Evolutionary conservation across 2,888 invertebrate genomes (phyloP).

Genomic region (Pedicia rivosa): DNA sequence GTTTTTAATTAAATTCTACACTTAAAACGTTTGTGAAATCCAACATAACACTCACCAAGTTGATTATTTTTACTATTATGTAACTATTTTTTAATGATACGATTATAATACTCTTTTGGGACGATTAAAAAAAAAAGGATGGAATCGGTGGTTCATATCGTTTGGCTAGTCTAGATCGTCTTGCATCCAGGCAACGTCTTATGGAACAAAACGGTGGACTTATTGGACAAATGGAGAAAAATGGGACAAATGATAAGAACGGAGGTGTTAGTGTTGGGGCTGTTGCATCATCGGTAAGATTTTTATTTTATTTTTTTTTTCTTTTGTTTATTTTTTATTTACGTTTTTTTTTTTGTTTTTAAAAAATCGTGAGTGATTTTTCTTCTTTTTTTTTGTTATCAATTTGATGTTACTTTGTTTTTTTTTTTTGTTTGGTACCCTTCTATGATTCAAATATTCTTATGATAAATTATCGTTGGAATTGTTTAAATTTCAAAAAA

Average conservation of each 20-base stretch:
- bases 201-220: slow-evolving; percentile 41
- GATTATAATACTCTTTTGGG: too few relatives aligned
- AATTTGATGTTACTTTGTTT: neutral
- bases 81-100: too few relatives aligned
- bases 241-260: slow-evolving; percentile 3
- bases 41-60: too few relatives aligned
- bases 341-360: slow-evolving; percentile 1
- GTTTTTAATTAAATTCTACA: too few relatives aligned
- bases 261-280: slow-evolving; percentile 2
- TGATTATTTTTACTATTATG: too few relatives aligned
- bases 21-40: too few relatives aligned
- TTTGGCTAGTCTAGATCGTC: slow-evolving; percentile 64
- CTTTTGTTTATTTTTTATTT: slow-evolving; percentile 4
- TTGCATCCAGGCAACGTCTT: slow-evolving; percentile 66
- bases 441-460: neutral
- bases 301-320: slow-evolving; percentile 2
- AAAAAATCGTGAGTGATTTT: neutral
- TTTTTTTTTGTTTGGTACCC: neutral
- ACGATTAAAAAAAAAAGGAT: too few relatives aligned
- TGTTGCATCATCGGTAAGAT: slow-evolving; percentile 11
- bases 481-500: too few relatives aligned
- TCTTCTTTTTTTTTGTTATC: neutral
- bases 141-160: slow-evolving; percentile 59
- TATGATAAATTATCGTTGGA: too few relatives aligned
- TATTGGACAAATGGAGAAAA: slow-evolving; percentile 1